A percentile compares a stretch with the other conserved stretches of the same genome.
These are phyloP conservation scores for Aix galericulata DNA, from an alignment of 2,113 vertebrate genomes.

Conservation along the genomic window DNA sequence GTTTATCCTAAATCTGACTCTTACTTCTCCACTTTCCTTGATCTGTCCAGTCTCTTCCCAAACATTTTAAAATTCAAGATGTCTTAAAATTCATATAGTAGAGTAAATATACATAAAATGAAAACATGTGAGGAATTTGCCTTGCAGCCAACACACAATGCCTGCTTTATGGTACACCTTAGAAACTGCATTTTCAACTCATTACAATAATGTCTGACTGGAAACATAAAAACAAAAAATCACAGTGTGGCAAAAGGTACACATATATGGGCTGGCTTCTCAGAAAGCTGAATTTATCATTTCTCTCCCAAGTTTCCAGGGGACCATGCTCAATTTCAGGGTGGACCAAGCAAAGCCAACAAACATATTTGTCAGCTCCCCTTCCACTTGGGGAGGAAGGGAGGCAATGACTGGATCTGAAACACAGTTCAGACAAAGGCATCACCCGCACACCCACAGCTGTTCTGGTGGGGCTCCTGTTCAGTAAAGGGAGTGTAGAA, in stretches of 20 bases:
- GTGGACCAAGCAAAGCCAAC: neutral
- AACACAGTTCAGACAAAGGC: neutral
- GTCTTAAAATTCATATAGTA: neutral
- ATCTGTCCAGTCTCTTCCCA: neutral
- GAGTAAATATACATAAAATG: neutral
- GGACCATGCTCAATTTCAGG: neutral
- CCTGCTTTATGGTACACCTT: neutral
- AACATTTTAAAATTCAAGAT: neutral
- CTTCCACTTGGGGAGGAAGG: neutral
- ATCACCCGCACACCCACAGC: fast-evolving
- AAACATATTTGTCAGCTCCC: neutral
- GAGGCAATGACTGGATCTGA: neutral
- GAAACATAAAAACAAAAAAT: neutral
- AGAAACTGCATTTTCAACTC: neutral
- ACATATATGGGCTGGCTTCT: neutral
- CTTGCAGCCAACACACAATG: neutral
- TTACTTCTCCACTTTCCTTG: neutral
- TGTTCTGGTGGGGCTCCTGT: neutral
- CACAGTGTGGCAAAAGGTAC: neutral
- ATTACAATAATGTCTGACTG: neutral
- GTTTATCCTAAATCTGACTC: neutral
- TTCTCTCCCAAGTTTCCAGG: neutral
- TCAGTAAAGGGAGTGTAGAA: neutral
- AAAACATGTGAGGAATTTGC: neutral
- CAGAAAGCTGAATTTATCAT: neutral